Base-by-base conservation (phyloP, 2,888 invertebrate genomes). In the Eilema sororculum region DNA sequence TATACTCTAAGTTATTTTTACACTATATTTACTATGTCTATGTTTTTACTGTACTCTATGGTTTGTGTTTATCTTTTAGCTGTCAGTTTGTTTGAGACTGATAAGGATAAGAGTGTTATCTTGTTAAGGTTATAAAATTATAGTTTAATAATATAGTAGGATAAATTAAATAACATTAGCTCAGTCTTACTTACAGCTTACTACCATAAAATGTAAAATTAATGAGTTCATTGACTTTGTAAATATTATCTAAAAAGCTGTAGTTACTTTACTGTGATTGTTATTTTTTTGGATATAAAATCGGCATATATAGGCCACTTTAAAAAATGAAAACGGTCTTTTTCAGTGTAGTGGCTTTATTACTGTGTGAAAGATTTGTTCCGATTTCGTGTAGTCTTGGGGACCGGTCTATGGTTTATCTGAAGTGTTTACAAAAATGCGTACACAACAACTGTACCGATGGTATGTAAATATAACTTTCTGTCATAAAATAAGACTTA, bases 391-490 rank as follows among this genome's bases (percentile, higher is more conserved):
- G 90, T 13, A 95, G 95, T 71, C 82, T 86, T 2, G 96, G 96
- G 46, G 96, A 97, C 77, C 93, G 92, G 59, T 96, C 96, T 2
- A 92, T 91, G 25, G 92, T 93, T 88, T 96, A 96, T 83, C 93
- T 92, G 80, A 95, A 92, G 69, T 97, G 97, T 85, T 84, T 96
- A 25, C 89, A 90, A 76, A 91, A 84, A 76, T 96, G 96, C 84
- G 83, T 85, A 65, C 81, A 83, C 22, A 81, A 82, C 12, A 95
- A 95, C 77, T 97, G 97, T 81, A 91, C 94, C 61, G 86, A 90
- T 82, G 96, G 96, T 96, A 92, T 82, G 77, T 80, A 69, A 22
- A 20, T n/a, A 37, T 25, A n/a, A 52, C 46, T n/a, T 52, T n/a
- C 2, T 52, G 52, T 52, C 2, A 52, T 52, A 52, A 20, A 52